phyloP scores from a whole-genome alignment of 2,797 vertebrate species.

The Scolopax bukidnonensis region DNA sequence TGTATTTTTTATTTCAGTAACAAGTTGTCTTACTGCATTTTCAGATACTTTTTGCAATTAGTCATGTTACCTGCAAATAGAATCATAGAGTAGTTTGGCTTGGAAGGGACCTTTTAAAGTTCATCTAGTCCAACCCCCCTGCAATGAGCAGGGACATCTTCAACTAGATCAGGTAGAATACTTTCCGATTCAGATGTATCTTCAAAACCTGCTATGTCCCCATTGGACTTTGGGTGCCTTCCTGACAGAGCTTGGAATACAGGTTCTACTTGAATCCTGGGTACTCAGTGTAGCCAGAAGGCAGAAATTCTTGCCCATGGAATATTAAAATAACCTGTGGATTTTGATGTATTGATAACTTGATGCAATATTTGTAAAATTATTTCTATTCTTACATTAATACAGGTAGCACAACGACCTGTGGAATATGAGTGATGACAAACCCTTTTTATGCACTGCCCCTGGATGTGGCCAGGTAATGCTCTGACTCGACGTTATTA shows the following conservation, averaged over 20 bases:
- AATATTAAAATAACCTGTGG: neutral
- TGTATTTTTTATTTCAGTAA: neutral
- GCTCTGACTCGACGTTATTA: slow-evolving; percentile 3
- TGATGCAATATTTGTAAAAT: neutral
- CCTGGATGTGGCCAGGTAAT: slow-evolving; percentile 99
- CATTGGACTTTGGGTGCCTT: neutral
- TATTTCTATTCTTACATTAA: slow-evolving; percentile 34
- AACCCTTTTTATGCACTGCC: slow-evolving; percentile 99
- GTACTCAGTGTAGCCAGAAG: neutral
- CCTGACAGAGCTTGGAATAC: neutral
- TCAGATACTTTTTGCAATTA: neutral
- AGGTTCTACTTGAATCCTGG: neutral
- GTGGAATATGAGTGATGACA: slow-evolving; percentile 99
- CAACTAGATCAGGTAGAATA: neutral
- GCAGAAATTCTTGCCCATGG: neutral
- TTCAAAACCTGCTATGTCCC: neutral
- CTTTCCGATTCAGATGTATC: neutral
- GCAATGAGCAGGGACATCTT: neutral
- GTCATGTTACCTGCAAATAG: neutral
- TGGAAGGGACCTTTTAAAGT: neutral
- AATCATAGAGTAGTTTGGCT: neutral
- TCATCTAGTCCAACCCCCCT: neutral
- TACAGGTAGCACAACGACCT: slow-evolving; percentile 88
- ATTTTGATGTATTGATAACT: neutral
- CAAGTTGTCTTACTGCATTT: neutral